Base-by-base conservation (phyloP, 2,113 vertebrate species). In the Chinchilla lanigera region DNA sequence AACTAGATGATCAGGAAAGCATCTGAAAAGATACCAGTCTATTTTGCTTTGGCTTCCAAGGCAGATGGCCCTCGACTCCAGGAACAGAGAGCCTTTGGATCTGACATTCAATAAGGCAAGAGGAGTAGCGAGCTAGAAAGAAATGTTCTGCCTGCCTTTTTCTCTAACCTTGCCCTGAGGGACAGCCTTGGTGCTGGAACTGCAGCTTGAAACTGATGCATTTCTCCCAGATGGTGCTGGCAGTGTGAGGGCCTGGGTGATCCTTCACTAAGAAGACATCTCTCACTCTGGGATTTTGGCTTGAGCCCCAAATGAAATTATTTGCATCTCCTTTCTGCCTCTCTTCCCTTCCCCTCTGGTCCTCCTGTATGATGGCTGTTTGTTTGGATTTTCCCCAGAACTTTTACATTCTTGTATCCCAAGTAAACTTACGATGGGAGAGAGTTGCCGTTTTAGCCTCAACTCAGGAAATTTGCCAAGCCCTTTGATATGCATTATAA, bases 71-170 rank as follows among this genome's bases (percentile, higher is more conserved):
- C 73, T 97, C 35, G 2, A 50, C 33, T 93, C 60, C 54, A 83
- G 50, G 75, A 96, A 87, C 3, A 95, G 86, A 67, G 9, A 90
- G 28, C 35, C 10, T 95, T 92, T 82, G 38, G 75, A 88, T 11
- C 8, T 93, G 77, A 38, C 90, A 93, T 88, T 95, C 83, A 97
- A 86, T 86, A 97, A 92, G 87, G 61, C 84, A 85, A 92, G 73
- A 89, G 69, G 69, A 90, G 63, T 77, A 71, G 35, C 22, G 52
- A 38, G 69, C 44, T 28, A 41, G 20, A n/a, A 71, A 92, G 85
- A 81, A 44, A 86, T 5, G 3, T 56, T 85, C 60, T 69, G 92
- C 88, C 63, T 95, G 85, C 89, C 47, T 96, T 96, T 97, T 54
- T 63, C 77, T 94, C 92, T 93, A 86, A 94, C 82, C 71, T 85